Evolutionary conservation across 2,888 invertebrate species (phyloP).

Genomic region (Copidosoma aretas): DNA sequence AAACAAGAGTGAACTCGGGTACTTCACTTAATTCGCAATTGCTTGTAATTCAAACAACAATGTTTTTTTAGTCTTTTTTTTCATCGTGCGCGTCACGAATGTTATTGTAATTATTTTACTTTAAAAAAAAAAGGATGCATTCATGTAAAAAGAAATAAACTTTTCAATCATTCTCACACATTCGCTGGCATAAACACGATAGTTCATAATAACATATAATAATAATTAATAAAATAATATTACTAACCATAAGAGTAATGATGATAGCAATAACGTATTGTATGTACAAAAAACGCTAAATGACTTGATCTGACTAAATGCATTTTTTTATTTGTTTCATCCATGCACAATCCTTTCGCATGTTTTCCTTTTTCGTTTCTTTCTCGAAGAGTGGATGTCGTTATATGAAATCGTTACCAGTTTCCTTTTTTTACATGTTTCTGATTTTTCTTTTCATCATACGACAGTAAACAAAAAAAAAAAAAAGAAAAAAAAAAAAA

Average conservation of each 20-base stretch:
- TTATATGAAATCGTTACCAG: too few relatives aligned
- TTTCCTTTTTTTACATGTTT: too few relatives aligned
- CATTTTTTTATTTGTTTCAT: conserved; percentile 50
- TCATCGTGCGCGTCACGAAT: conserved; percentile 25
- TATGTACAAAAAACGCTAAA: conserved; percentile 57
- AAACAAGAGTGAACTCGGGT: conserved; percentile 42
- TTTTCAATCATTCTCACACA: conserved; percentile 22
- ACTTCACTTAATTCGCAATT: conserved; percentile 22
- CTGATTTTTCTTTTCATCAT: neutral
- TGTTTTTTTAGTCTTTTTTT: conserved; percentile 30
- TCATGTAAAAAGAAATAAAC: conserved; percentile 8
- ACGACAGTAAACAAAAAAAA: conserved; percentile 43
- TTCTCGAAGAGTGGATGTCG: too few relatives aligned
- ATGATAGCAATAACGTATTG: conserved; percentile 40
- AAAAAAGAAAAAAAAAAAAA: conserved; percentile 47
- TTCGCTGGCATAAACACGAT: conserved; percentile 29
- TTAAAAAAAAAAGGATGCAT: conserved; percentile 13
- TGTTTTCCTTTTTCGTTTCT: conserved; percentile 31
- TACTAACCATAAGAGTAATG: conserved; percentile 33
- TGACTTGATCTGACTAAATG: conserved; percentile 64
- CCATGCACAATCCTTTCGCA: conserved; percentile 38
- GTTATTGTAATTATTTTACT: conserved; percentile 16
- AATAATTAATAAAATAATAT: conserved; percentile 37
- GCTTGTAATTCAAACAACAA: conserved; percentile 16
- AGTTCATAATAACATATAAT: conserved; percentile 32